Base-by-base conservation (phyloP, 2,797 vertebrate species). In the Pelobates cultripes region DNA sequence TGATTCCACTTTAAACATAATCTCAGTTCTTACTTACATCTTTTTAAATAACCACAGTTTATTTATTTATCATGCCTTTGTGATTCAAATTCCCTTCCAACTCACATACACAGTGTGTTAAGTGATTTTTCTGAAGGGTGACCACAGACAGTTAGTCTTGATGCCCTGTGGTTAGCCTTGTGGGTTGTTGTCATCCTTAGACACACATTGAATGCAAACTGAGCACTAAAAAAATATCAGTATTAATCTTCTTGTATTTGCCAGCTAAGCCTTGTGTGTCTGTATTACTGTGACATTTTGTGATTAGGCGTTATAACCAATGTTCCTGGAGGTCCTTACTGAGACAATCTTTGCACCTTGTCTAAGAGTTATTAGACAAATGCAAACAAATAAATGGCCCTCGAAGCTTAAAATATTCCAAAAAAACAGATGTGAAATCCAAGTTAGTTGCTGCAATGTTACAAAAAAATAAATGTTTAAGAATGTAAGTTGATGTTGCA, bases 161-260 rank as follows among this genome's bases (percentile, higher is more conserved):
- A 64, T 17, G 61, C 17, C 17, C 14, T 17, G 61, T 64, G 61
- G 61, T 64, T 64, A 40, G 61, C 9, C 61, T 28, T 40, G 17
- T 64, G 61, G 61, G 61, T 14, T 64, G 61, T 17, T 64, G 17
- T 64, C 55, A 57, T 57, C 55, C 55, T 57, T 57, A 64, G n/a
- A 64, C 61, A 64, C 5, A 28, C 61, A 17, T n/a, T 40, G 61
- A 64, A 1, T 64, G 10, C 5, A 14, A 64, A 17, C 61, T 17
- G 61, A 64, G 10, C 61, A 5, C 61, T 64, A 10, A n/a, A n/a
- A 64, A 17, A 64, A 64, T 17, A 64, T 14, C n/a, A 0, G 61
- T 57, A 57, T 57, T 57, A 57, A 57, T 9, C 17, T 1, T 28
- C 4, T 64, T 17, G 61, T 64, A 14, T 40, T 28, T 57, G 55